phyloP scores from a whole-genome alignment of 2,888 invertebrate species.

The Drosophila robusta region DNA sequence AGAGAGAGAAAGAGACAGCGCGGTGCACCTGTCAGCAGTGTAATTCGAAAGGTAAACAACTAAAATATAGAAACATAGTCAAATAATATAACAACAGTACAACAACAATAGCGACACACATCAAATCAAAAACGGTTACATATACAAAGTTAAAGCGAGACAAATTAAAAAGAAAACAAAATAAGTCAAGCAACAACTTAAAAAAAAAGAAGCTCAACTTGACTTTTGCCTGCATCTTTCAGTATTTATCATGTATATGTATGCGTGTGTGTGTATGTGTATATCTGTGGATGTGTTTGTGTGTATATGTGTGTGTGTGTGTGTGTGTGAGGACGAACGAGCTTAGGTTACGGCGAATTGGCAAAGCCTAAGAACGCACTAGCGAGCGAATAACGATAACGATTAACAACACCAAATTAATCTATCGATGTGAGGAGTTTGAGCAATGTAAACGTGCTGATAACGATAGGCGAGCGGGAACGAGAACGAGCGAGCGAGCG shows the following conservation, averaged over 20 bases:
- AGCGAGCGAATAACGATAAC: constrained; percentile 55
- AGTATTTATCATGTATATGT: constrained; percentile 13
- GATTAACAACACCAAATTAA: constrained; percentile 64
- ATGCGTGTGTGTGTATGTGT: not conserved
- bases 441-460: constrained; percentile 45
- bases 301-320: constrained; percentile 13
- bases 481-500: constrained; percentile 19
- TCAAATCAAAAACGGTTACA: constrained; percentile 36
- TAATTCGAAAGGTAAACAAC: constrained; percentile 63
- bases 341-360: constrained; percentile 27
- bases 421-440: constrained; percentile 41
- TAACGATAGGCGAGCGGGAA: constrained; percentile 36
- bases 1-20: constrained; percentile 5
- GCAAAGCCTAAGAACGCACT: constrained; percentile 26
- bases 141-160: constrained; percentile 12
- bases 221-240: constrained; percentile 38
- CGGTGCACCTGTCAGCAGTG: constrained; percentile 62
- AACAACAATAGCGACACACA: constrained; percentile 29
- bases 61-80: constrained; percentile 36
- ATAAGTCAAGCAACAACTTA: constrained; percentile 55
- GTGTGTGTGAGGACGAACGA: constrained; percentile 31
- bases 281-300: constrained; percentile 14
- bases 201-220: constrained; percentile 55
- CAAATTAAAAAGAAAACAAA: constrained; percentile 12
- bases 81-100: constrained; percentile 26